Evolutionary conservation across 2,113 vertebrate genomes (phyloP).

Genomic region (Cinclus cinclus): DNA sequence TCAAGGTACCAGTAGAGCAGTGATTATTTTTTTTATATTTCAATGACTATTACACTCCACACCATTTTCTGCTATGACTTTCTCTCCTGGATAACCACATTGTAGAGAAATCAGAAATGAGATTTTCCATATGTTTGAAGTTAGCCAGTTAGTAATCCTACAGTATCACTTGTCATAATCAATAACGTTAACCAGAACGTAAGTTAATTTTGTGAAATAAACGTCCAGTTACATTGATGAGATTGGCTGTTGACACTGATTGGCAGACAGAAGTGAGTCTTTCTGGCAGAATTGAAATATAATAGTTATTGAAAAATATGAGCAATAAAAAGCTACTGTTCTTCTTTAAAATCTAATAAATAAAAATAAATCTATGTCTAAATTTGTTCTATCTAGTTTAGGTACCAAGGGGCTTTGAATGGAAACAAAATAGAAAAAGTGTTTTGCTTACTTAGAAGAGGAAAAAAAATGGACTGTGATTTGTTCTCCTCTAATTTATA

Average conservation of each 20-base stretch:
- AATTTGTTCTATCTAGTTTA: neutral
- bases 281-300: conserved; percentile 28
- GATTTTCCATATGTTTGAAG: conserved; percentile 45
- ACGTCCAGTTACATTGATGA: conserved; percentile 40
- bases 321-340: conserved; percentile 8
- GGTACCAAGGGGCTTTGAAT: neutral
- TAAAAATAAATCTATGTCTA: neutral
- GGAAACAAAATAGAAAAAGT: neutral
- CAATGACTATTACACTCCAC: neutral
- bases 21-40: conserved; percentile 13
- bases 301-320: conserved; percentile 20
- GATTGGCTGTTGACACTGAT: conserved; percentile 58
- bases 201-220: conserved; percentile 54
- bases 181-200: conserved; percentile 4
- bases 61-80: neutral
- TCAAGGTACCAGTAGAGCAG: neutral
- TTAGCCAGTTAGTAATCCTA: conserved; percentile 24
- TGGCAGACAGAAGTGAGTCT: conserved; percentile 37
- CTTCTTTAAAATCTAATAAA: conserved; percentile 41
- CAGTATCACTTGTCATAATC: conserved; percentile 55
- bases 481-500: neutral
- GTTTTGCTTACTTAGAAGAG: neutral
- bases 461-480: rapidly evolving
- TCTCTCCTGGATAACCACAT: neutral
- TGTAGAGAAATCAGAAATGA: conserved; percentile 26